These are phyloP conservation scores for Papilio dardanus DNA, from an alignment of 1,140 invertebrate genomes.

Conservation along the genomic window DNA sequence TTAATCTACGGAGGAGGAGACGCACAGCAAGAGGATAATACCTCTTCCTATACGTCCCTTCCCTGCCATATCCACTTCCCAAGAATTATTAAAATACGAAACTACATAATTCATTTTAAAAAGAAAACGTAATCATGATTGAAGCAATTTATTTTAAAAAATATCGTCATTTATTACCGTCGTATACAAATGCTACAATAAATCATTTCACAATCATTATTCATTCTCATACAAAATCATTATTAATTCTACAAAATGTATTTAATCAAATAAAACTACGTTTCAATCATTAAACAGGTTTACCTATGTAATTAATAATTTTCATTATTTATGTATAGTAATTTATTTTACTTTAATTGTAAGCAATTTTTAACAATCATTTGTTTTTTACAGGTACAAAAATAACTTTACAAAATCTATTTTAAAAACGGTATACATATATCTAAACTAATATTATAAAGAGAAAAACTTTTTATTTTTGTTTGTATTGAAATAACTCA, in stretches of 20 bases:
- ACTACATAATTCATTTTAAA: background rate
- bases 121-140: background rate
- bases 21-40: too few species aligned
- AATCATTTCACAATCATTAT: slow-evolving; percentile 13
- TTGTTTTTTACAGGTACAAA: too few species aligned
- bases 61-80: too few species aligned
- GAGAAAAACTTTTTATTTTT: too few species aligned
- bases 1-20: too few species aligned
- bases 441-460: too few species aligned
- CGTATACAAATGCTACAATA: slow-evolving; percentile 8
- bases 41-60: too few species aligned
- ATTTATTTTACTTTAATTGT: background rate
- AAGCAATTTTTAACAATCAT: background rate
- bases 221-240: slow-evolving; percentile 19
- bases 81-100: background rate
- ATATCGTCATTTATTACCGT: background rate
- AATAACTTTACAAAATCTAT: too few species aligned
- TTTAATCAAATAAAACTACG: slow-evolving; percentile 24
- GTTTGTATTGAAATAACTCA: too few species aligned
- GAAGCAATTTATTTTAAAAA: slow-evolving; percentile 1
- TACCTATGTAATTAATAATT: background rate
- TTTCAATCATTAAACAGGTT: slow-evolving; percentile 18
- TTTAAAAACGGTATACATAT: too few species aligned
- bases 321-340: background rate
- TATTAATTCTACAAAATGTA: slow-evolving; percentile 16